Evolutionary conservation across 2,888 invertebrate genomes (phyloP).

Genomic region (Rhorus exstirpatorius): DNA sequence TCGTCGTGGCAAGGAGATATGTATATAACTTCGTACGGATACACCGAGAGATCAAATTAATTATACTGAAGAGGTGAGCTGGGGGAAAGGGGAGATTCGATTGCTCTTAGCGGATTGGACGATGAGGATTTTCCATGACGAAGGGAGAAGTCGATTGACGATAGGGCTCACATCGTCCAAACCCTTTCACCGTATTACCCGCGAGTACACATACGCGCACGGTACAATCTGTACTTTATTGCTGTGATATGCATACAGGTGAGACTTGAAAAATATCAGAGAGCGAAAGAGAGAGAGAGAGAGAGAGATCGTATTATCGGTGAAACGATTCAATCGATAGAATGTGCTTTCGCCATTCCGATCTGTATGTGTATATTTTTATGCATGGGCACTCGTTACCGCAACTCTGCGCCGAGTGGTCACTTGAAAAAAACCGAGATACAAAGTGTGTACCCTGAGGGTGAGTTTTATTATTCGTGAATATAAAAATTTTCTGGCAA

Average conservation of each 20-base stretch:
- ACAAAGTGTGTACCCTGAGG: too few species aligned
- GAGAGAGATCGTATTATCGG: conserved; percentile 44
- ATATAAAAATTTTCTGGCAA: too few species aligned
- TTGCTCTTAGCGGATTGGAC: conserved; percentile 73
- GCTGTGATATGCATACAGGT: conserved; percentile 1
- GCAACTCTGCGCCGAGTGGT: conserved; percentile 8
- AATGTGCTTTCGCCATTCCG: conserved; percentile 29
- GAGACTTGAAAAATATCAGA: conserved; percentile 39
- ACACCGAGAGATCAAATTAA: conserved; percentile 72
- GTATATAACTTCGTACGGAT: conserved; percentile 67
- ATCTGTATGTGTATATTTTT: conserved; percentile 6
- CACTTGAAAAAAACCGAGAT: neutral
- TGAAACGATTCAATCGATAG: conserved; percentile 53
- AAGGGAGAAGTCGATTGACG: conserved; percentile 61
- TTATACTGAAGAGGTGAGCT: conserved; percentile 66
- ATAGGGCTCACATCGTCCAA: conserved; percentile 43
- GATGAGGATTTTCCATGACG: conserved; percentile 49
- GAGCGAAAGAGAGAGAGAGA: conserved; percentile 6
- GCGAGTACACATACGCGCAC: conserved; percentile 4
- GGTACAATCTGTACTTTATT: neutral
- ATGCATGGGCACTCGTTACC: neutral
- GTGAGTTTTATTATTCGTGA: too few species aligned
- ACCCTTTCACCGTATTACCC: conserved; percentile 33
- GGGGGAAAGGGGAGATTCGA: conserved; percentile 66
- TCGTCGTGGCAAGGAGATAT: conserved; percentile 59